Percentiles rank a stretch among this genome's conserved stretches.
Evolutionary conservation across 2,888 invertebrate genomes (phyloP).

Genomic region (Athrips mouffetella): DNA sequence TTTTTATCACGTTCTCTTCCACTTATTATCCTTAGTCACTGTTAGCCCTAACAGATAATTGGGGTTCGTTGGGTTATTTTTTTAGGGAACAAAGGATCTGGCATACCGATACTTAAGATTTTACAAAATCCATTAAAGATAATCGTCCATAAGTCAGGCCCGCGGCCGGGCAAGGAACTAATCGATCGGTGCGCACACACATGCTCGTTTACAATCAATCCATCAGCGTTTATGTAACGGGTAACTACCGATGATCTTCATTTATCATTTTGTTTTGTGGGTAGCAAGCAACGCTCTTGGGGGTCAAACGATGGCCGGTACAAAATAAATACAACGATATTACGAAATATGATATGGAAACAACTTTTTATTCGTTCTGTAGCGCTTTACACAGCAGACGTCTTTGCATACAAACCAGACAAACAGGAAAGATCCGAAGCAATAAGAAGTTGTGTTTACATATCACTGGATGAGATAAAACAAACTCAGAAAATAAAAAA

Average conservation of each 20-base stretch:
- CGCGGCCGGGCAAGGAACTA: conserved; percentile 62
- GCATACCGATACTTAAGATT: conserved; percentile 59
- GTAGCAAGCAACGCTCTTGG: conserved; percentile 64
- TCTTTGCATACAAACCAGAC: conserved; percentile 10
- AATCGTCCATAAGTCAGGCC: conserved; percentile 63
- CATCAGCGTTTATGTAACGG: conserved; percentile 73
- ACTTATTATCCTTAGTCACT: conserved; percentile 41
- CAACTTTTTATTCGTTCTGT: conserved; percentile 36
- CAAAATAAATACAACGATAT: conserved; percentile 50
- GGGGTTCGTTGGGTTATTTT: conserved; percentile 48
- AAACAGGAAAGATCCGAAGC: conserved; percentile 6
- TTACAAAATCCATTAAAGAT: conserved; percentile 71
- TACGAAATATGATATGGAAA: conserved; percentile 59
- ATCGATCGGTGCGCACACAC: conserved; percentile 70
- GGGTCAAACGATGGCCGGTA: conserved; percentile 55
- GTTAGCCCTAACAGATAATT: conserved; percentile 55
- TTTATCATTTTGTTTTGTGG: conserved; percentile 76
- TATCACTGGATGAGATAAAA: conserved; percentile 8
- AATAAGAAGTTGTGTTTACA: conserved; percentile 10
- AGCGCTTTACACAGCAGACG: not conserved
- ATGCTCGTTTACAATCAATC: conserved; percentile 72
- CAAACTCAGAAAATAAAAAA: conserved; percentile 7
- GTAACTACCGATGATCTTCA: conserved; percentile 72
- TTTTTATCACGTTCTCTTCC: conserved; percentile 37
- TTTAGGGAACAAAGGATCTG: conserved; percentile 49